Conservation (phyloP, 37 sponge, comb jelly and placozoan species). For the Crambe crambe region DNA sequence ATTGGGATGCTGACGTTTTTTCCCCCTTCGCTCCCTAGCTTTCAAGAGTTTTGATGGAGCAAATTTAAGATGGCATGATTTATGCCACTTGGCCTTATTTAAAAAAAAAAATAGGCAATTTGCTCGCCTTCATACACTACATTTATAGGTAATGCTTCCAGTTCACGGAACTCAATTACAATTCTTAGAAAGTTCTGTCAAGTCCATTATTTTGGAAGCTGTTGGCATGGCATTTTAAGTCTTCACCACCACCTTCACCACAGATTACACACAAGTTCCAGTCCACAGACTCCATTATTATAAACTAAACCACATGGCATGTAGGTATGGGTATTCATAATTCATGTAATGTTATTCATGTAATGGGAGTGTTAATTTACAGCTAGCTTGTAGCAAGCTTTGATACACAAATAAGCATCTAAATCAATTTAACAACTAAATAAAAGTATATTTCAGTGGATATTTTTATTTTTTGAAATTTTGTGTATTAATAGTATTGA, state of each 20-base stretch:
- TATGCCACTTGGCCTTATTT: background rate
- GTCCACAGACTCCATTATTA: background rate
- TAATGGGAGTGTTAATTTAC: too few relatives aligned
- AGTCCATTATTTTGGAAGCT: too few relatives aligned
- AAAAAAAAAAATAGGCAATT: background rate
- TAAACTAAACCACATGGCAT: background rate
- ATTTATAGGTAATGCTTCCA: background rate
- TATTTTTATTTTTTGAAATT: too few relatives aligned
- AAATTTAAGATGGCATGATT: background rate
- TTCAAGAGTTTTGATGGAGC: background rate
- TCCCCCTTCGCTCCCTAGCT: too few relatives aligned
- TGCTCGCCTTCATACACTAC: background rate
- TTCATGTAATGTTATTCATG: too few relatives aligned
- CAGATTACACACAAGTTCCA: background rate
- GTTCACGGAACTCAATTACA: background rate
- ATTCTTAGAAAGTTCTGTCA: background rate
- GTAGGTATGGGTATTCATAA: too few relatives aligned
- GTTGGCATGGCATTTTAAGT: too few relatives aligned
- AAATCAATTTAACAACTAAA: too few relatives aligned
- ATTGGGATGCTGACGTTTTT: background rate
- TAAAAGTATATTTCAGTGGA: too few relatives aligned
- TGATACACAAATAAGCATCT: too few relatives aligned
- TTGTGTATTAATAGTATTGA: too few relatives aligned
- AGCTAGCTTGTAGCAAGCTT: too few relatives aligned
- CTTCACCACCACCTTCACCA: background rate